These are phyloP conservation scores for Cirrhinus molitorella DNA, from an alignment of 2,797 vertebrate genomes.

Conservation along the genomic window DNA sequence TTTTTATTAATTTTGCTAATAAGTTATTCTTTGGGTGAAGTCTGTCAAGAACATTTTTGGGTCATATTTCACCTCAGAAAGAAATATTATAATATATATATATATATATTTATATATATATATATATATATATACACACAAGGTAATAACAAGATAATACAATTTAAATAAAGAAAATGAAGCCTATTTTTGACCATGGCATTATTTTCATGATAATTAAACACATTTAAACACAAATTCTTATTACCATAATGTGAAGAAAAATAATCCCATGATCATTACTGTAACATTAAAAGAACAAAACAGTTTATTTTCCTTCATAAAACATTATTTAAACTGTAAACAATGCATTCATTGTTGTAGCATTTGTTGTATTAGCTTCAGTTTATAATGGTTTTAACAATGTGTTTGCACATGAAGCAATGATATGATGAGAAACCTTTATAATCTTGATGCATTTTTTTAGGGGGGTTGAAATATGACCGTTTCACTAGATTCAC, in stretches of 20 bases:
- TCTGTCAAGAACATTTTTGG: not conserved
- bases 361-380: not conserved
- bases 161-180: not conserved
- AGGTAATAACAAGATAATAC: not conserved
- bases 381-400: not conserved
- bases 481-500: not conserved
- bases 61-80: not conserved
- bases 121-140: not conserved
- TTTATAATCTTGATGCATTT: not conserved
- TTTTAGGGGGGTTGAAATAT: not conserved
- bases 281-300: not conserved
- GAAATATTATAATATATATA: constrained; percentile 4
- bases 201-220: not conserved
- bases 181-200: not conserved
- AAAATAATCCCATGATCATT: not conserved
- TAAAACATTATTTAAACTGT: not conserved
- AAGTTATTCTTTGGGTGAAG: constrained; percentile 15
- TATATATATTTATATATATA: too few relatives aligned
- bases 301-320: not conserved
- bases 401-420: not conserved
- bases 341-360: not conserved
- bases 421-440: not conserved
- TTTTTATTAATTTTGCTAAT: constrained; percentile 10
- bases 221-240: not conserved
- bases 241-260: too few relatives aligned